phyloP scores from a whole-genome alignment of 1,140 invertebrate species.

The Calliphora vicina region DNA sequence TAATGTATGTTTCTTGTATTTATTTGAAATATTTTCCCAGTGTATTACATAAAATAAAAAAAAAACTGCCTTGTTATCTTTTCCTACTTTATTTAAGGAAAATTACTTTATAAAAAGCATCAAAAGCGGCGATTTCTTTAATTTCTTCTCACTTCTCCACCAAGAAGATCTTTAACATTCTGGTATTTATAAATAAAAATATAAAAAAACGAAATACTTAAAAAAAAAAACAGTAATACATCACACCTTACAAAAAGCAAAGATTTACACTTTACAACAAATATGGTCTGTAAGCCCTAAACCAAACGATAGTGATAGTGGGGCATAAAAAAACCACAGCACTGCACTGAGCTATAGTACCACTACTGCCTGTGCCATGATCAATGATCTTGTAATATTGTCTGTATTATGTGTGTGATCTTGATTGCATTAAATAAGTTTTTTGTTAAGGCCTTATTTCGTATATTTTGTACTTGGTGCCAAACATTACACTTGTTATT shows the following conservation, averaged over 20 bases:
- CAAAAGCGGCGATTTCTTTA: not conserved
- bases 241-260: not conserved
- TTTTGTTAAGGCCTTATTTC: not conserved
- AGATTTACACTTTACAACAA: not conserved
- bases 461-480: not conserved
- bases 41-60: not conserved
- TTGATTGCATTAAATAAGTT: constrained; percentile 27
- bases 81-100: constrained; percentile 2
- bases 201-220: too few relatives aligned
- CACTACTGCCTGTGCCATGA: not conserved
- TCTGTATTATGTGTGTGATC: constrained; percentile 26
- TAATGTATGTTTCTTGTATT: too few relatives aligned
- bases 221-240: not conserved
- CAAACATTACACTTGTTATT: constrained; percentile 29
- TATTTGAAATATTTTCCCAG: too few relatives aligned
- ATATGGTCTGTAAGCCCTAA: not conserved
- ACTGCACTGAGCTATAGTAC: not conserved
- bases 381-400: constrained; percentile 34
- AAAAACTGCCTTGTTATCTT: not conserved
- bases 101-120: not conserved
- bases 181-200: not conserved
- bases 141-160: not conserved
- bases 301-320: not conserved
- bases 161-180: not conserved
- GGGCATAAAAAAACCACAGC: not conserved